These are phyloP conservation scores for Micronycteris hirsuta DNA, from an alignment of 2,113 vertebrate species.

Conservation along the genomic window DNA sequence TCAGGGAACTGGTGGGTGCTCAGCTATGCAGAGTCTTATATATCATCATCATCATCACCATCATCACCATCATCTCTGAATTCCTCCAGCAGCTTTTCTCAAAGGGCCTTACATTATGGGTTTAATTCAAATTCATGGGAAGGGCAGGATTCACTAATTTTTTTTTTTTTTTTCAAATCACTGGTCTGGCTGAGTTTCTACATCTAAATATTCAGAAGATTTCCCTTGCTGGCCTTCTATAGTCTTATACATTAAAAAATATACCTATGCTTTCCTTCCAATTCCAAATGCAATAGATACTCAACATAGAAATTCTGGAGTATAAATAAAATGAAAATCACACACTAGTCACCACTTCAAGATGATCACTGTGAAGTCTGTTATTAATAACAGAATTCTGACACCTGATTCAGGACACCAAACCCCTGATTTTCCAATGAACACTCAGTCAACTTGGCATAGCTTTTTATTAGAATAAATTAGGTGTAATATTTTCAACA, in stretches of 20 bases:
- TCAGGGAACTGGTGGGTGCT: background rate
- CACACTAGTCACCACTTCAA: background rate
- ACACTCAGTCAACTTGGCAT: background rate
- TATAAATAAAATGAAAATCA: constrained; percentile 11
- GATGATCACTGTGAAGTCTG: background rate
- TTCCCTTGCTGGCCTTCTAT: background rate
- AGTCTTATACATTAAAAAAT: background rate
- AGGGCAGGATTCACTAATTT: background rate
- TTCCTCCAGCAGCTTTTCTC: background rate
- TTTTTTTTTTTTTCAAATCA: background rate
- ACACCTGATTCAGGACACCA: background rate
- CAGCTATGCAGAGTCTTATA: background rate
- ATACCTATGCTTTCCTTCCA: background rate
- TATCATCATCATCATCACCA: background rate
- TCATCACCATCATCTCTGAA: background rate
- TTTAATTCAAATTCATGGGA: background rate
- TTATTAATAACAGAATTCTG: background rate
- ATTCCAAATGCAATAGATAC: background rate
- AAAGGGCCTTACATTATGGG: background rate
- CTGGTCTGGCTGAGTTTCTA: background rate
- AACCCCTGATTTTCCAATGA: background rate
- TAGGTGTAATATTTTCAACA: background rate
- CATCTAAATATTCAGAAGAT: background rate
- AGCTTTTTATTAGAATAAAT: background rate
- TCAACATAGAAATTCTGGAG: background rate